Base-by-base conservation (phyloP, 2,797 vertebrate species). In the Acridotheres tristis region DNA sequence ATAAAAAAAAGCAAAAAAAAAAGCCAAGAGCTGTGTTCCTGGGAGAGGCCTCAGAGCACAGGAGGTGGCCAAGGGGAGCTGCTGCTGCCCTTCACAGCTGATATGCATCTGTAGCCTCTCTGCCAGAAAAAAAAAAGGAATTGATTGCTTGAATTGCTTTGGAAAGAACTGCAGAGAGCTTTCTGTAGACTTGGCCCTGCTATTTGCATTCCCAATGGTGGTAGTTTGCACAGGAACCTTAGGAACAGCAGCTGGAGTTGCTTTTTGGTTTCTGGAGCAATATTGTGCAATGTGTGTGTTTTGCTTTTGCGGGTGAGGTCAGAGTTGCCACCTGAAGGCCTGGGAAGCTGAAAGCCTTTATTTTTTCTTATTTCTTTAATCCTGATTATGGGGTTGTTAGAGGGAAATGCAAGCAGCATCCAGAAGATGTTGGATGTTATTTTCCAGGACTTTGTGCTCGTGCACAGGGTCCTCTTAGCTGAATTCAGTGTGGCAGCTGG, bases 61-160 rank as follows among this genome's bases (percentile, higher is more conserved):
- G 61, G 47, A 3, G 0, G 40, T 54, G 74, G 48, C 4, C 8
- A 43, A 47, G 50, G 36, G 36, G 59, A 57, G 80, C 84, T 93
- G 88, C 74, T 93, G 63, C 91, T 85, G 87, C 82, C 82, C 72
- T 81, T 88, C 59, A 66, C 53, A 55, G 86, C 65, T 74, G 55
- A 73, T 16, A 22, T 5, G 57, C 34, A 15, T 53, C 78, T 93
- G 75, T 65, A 77, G 43, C 27, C 51, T 69, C 57, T 47, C 9
- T 66, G 67, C 58, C 0, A 6, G 43, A 32, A 11, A n/a, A 32
- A 59, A 26, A 43, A 40, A 4, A 40, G 34, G 53, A 86, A 53
- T 15, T 48, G 71, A 47, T 81, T 73, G 43, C 84, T 81, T 32
- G 40, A 50, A 48, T 67, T 34, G 40, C 67, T 65, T 82, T 85